These are phyloP conservation scores for Mastacembelus armatus DNA, from an alignment of 2,797 vertebrate genomes.

Conservation along the genomic window DNA sequence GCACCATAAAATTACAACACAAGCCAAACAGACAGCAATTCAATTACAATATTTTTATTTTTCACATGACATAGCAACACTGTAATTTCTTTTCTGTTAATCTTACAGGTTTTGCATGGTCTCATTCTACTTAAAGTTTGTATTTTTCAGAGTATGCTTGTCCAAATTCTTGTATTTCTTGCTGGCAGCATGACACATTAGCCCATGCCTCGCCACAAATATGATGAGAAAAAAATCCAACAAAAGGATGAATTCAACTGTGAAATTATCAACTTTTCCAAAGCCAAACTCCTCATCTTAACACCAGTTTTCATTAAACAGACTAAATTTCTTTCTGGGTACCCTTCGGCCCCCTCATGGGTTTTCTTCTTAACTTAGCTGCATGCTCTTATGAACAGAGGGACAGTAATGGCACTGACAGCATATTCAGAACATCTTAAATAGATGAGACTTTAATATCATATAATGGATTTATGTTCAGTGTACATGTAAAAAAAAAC, in stretches of 20 bases:
- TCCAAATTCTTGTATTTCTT: conserved; percentile 46
- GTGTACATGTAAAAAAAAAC: background rate
- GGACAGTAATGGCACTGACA: background rate
- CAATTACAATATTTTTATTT: conserved; percentile 28
- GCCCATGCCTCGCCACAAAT: conserved; percentile 39
- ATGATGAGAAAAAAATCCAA: conserved; percentile 53
- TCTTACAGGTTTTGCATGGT: conserved; percentile 3
- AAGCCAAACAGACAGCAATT: conserved; percentile 29
- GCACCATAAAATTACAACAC: conserved; percentile 5
- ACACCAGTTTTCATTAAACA: conserved; percentile 49
- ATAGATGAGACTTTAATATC: background rate
- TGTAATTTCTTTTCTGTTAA: background rate
- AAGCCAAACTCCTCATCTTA: conserved; percentile 52
- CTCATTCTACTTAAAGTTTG: conserved; percentile 29
- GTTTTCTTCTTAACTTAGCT: too few relatives aligned
- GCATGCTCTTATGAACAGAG: background rate
- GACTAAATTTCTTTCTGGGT: conserved; percentile 16
- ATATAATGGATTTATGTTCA: background rate
- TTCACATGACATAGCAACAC: conserved; percentile 38
- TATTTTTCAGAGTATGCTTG: conserved; percentile 14
- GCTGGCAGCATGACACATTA: conserved; percentile 48
- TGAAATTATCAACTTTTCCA: conserved; percentile 54
- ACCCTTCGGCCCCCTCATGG: background rate
- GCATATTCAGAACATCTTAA: background rate
- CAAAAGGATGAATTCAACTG: conserved; percentile 44